phyloP scores from a whole-genome alignment of 2,113 vertebrate species.

The Nymphicus hollandicus region DNA sequence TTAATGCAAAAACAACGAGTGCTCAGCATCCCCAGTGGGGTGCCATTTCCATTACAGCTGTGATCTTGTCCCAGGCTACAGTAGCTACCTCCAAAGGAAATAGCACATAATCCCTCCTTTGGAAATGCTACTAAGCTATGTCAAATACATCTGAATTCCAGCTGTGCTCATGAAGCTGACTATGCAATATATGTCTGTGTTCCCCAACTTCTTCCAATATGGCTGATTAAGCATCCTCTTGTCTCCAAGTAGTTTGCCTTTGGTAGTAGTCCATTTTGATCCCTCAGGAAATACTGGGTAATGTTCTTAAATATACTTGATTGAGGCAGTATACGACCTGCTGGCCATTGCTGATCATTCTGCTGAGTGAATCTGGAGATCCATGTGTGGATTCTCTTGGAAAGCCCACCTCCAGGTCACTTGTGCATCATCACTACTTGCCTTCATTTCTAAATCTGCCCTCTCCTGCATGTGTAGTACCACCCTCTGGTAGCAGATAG shows the following conservation, averaged over 20 bases:
- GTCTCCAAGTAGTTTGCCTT: background rate
- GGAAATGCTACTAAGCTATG: conserved; percentile 8
- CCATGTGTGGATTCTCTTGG: background rate
- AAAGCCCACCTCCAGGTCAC: background rate
- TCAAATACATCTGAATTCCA: conserved; percentile 50
- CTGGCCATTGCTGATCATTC: background rate
- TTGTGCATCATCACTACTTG: background rate
- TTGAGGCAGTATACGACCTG: background rate
- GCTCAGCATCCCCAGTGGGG: background rate
- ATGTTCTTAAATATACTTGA: background rate
- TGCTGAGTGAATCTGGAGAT: background rate
- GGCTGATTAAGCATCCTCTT: background rate
- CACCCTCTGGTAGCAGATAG: background rate
- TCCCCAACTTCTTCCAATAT: background rate
- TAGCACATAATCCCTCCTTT: conserved; percentile 12
- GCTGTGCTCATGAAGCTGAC: conserved; percentile 26
- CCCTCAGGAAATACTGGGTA: background rate
- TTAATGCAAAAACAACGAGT: conserved; percentile 34
- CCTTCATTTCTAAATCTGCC: background rate
- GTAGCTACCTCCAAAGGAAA: conserved; percentile 52
- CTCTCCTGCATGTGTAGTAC: background rate
- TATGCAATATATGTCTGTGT: conserved; percentile 25
- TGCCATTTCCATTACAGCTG: background rate
- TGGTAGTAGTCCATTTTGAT: background rate
- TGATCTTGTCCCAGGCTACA: background rate